Conservation (phyloP, 2,888 invertebrate species). For the Lasioglossum calceatum region DNA sequence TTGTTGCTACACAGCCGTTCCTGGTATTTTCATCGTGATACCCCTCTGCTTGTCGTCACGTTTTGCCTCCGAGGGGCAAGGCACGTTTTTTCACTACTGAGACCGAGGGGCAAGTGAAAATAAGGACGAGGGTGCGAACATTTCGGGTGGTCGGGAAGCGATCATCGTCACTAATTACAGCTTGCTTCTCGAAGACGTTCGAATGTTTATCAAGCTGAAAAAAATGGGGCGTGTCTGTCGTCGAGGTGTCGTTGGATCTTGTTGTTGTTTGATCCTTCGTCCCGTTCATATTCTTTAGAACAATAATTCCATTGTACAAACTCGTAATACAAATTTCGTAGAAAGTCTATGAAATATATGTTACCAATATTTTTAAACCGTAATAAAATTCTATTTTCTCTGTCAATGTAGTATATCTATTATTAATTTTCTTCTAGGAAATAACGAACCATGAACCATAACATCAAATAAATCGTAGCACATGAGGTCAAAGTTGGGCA, state of each 20-base stretch:
- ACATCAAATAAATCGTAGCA: too few species aligned
- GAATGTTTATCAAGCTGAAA: background rate
- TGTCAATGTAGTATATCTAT: too few species aligned
- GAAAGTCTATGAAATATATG: too few species aligned
- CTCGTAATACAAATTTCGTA: too few species aligned
- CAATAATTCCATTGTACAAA: too few species aligned
- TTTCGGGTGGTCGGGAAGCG: conserved; percentile 24
- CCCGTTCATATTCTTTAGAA: too few species aligned
- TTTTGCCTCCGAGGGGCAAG: conserved; percentile 41
- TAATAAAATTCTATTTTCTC: too few species aligned
- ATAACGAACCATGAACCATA: too few species aligned
- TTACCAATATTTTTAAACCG: too few species aligned
- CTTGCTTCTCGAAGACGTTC: background rate
- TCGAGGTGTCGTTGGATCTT: background rate
- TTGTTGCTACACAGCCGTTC: conserved; percentile 42
- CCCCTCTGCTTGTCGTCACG: conserved; percentile 54
- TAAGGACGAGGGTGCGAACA: conserved; percentile 48
- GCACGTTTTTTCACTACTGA: conserved; percentile 34
- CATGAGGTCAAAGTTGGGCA: too few species aligned
- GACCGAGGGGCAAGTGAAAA: conserved; percentile 49
- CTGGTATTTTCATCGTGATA: conserved; percentile 54
- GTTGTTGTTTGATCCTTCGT: background rate
- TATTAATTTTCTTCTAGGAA: too few species aligned
- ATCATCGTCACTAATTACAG: conserved; percentile 60
- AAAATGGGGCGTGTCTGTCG: background rate